phyloP scores from a whole-genome alignment of 1,140 invertebrate species.

The Hermetia illucens region DNA sequence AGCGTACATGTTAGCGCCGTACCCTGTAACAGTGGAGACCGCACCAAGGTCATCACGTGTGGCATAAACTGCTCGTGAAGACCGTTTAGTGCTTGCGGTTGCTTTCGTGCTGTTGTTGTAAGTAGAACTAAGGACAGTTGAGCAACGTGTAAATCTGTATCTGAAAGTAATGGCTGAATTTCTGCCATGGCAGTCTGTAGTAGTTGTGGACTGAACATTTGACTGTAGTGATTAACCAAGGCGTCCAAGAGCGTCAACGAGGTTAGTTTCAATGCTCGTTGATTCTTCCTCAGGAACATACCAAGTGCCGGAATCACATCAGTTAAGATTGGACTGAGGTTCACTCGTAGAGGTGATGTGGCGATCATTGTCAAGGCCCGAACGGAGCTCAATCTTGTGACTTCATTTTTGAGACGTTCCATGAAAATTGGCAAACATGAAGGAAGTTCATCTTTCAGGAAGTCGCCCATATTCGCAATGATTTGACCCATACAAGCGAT shows the following conservation, averaged over 20 bases:
- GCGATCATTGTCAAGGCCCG: conserved; percentile 92
- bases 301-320: conserved; percentile 86
- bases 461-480: conserved; percentile 81
- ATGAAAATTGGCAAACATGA: conserved; percentile 86
- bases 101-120: conserved; percentile 39
- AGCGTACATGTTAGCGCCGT: conserved; percentile 76
- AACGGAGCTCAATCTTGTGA: conserved; percentile 88
- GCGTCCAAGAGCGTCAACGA: conserved; percentile 85
- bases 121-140: conserved; percentile 71
- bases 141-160: conserved; percentile 91
- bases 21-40: conserved; percentile 80
- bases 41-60: conserved; percentile 72
- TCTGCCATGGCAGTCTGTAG: conserved; percentile 67
- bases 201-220: conserved; percentile 50
- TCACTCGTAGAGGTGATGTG: conserved; percentile 73
- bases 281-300: conserved; percentile 93
- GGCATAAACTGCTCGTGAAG: conserved; percentile 52
- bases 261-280: conserved; percentile 82
- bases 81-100: conserved; percentile 32
- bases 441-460: conserved; percentile 52
- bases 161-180: conserved; percentile 77
- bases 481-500: conserved; percentile 96
- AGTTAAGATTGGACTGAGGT: conserved; percentile 69
- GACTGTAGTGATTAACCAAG: conserved; percentile 71
- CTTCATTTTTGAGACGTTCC: conserved; percentile 90